These are phyloP conservation scores for Phrynocephalus versicolor DNA, from an alignment of 2,113 vertebrate species.

Conservation along the genomic window DNA sequence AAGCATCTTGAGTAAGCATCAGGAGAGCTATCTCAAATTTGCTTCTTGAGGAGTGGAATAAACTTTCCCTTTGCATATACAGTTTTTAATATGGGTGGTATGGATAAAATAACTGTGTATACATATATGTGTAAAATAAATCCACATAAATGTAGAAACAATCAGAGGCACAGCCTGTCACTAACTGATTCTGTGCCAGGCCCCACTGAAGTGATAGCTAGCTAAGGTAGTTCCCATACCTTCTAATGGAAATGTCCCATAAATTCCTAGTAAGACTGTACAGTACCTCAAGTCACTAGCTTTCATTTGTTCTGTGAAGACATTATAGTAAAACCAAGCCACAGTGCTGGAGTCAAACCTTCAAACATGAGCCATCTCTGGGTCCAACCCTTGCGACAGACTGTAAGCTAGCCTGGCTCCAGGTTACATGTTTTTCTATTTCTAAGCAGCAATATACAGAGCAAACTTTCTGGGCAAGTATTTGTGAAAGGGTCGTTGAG, in stretches of 20 bases:
- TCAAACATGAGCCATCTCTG: not conserved
- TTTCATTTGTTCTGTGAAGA: slow-evolving; percentile 73
- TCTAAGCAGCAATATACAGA: not conserved
- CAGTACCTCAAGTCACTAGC: slow-evolving; percentile 33
- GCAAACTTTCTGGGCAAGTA: not conserved
- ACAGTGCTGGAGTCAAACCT: not conserved
- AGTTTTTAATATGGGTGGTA: slow-evolving; percentile 46
- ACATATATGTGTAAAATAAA: slow-evolving; percentile 62
- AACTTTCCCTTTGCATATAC: slow-evolving; percentile 56
- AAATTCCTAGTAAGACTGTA: not conserved
- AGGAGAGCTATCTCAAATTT: slow-evolving; percentile 40
- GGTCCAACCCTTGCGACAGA: not conserved
- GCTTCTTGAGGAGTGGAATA: slow-evolving; percentile 53
- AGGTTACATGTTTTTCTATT: not conserved
- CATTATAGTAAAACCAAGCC: slow-evolving; percentile 21
- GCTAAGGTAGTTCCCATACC: not conserved
- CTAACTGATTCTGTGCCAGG: not conserved
- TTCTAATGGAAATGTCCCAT: not conserved
- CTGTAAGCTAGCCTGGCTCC: accelerated
- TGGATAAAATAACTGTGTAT: slow-evolving; percentile 50
- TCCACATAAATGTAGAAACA: slow-evolving; percentile 64
- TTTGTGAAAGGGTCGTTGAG: not conserved
- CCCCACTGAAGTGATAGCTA: not conserved
- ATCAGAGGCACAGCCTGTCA: slow-evolving; percentile 41
- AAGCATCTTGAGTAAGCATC: slow-evolving; percentile 51